Conservation (phyloP, 2,797 vertebrate species). For the Prunella strophiata region DNA sequence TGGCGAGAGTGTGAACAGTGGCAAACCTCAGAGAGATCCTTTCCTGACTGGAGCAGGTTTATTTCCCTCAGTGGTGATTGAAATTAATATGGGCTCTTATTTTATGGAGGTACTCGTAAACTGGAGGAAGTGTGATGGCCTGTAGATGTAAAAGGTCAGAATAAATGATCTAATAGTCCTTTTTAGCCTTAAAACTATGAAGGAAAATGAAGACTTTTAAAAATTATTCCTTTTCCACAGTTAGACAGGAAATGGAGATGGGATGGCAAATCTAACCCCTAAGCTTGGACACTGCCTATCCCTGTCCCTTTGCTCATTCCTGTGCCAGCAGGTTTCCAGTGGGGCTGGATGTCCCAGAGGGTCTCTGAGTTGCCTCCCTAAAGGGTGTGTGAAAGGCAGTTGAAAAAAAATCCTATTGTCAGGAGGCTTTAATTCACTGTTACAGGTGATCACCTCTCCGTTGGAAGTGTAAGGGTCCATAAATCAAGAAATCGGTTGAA, state of each 20-base stretch:
- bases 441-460: neutral
- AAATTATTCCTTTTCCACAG: neutral
- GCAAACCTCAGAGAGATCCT: neutral
- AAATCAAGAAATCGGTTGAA: constrained; percentile 32
- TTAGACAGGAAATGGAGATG: neutral
- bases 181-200: constrained; percentile 40
- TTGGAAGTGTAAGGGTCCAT: neutral
- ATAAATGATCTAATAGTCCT: constrained; percentile 22
- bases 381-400: neutral
- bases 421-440: constrained; percentile 34
- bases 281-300: neutral
- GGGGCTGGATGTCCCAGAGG: neutral
- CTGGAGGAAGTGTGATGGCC: constrained; percentile 47
- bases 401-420: neutral
- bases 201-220: constrained; percentile 35
- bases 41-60: constrained; percentile 18
- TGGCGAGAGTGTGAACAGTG: neutral
- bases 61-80: constrained; percentile 47
- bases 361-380: neutral
- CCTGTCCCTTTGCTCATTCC: neutral
- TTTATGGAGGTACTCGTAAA: constrained; percentile 49
- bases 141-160: constrained; percentile 52
- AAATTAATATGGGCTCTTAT: constrained; percentile 49
- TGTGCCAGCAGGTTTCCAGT: neutral
- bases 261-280: neutral